Conservation (phyloP, 2,888 invertebrate species). For the Bombylius major region DNA sequence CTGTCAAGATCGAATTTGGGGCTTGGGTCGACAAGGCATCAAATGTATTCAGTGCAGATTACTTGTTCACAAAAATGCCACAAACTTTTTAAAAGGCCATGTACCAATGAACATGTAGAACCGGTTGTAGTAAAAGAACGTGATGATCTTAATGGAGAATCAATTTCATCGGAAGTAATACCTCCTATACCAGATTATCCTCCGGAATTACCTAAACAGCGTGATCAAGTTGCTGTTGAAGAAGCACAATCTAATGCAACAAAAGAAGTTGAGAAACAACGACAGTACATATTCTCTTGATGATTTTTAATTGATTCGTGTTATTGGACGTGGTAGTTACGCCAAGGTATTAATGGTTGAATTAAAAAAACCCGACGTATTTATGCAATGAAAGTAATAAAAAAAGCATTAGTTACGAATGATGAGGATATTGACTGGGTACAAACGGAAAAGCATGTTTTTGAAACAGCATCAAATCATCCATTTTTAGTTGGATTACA, state of each 20-base stretch:
- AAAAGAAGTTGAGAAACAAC: conserved; percentile 68
- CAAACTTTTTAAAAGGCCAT: conserved; percentile 87
- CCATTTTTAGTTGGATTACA: conserved; percentile 98
- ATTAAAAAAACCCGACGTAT: conserved; percentile 87
- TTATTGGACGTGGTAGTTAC: conserved; percentile 97
- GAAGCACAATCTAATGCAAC: conserved; percentile 37
- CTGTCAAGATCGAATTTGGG: conserved; percentile 98
- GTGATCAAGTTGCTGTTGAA: conserved; percentile 26
- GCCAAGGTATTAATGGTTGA: conserved; percentile 99
- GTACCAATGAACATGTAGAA: conserved; percentile 70
- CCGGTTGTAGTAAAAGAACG: conserved; percentile 40
- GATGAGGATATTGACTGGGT: conserved; percentile 97
- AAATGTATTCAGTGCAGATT: conserved; percentile 98
- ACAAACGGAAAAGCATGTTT: conserved; percentile 99
- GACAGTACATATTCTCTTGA: conserved; percentile 86
- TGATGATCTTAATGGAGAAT: conserved; percentile 25
- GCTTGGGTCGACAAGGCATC: conserved; percentile 97
- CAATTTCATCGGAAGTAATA: conserved; percentile 33
- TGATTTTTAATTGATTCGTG: conserved; percentile 95
- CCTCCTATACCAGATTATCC: conserved; percentile 50
- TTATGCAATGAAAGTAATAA: conserved; percentile 99
- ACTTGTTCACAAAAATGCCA: conserved; percentile 98
- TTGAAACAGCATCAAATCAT: conserved; percentile 99
- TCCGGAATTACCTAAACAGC: conserved; percentile 36
- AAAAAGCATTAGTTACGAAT: conserved; percentile 96